Evolutionary conservation across 2,888 invertebrate genomes (phyloP).

Genomic region (Tipula confusa): DNA sequence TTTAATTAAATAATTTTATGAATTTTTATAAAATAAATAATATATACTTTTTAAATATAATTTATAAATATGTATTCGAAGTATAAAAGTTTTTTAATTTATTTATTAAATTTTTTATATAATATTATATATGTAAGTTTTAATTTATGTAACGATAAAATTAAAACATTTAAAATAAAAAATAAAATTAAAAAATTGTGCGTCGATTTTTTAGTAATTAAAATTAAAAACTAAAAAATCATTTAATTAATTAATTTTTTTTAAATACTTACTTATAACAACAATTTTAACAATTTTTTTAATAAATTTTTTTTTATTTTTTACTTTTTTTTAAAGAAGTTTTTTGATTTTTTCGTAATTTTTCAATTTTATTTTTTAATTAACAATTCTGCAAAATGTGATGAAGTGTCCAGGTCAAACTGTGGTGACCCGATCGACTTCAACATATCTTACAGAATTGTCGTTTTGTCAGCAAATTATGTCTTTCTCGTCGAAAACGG

Average conservation of each 20-base stretch:
- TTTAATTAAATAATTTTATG: constrained; percentile 7
- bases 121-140: neutral
- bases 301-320: neutral
- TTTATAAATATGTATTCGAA: neutral
- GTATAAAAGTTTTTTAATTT: neutral
- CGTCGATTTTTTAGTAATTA: constrained; percentile 12
- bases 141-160: neutral
- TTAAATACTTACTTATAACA: neutral
- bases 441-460: constrained; percentile 90
- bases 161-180: neutral
- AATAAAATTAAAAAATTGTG: neutral
- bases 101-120: too few relatives aligned
- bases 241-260: neutral
- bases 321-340: constrained; percentile 21
- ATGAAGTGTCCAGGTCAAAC: constrained; percentile 59
- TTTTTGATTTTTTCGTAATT: constrained; percentile 13
- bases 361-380: neutral
- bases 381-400: constrained; percentile 48
- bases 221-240: neutral
- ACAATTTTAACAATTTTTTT: constrained; percentile 1
- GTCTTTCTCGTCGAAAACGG: constrained; percentile 79
- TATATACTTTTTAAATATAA: neutral
- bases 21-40: constrained; percentile 1
- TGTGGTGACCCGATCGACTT: constrained; percentile 84
- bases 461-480: constrained; percentile 95